These are phyloP conservation scores for Bothrops jararaca DNA, from an alignment of 2,113 vertebrate species.

Conservation along the genomic window DNA sequence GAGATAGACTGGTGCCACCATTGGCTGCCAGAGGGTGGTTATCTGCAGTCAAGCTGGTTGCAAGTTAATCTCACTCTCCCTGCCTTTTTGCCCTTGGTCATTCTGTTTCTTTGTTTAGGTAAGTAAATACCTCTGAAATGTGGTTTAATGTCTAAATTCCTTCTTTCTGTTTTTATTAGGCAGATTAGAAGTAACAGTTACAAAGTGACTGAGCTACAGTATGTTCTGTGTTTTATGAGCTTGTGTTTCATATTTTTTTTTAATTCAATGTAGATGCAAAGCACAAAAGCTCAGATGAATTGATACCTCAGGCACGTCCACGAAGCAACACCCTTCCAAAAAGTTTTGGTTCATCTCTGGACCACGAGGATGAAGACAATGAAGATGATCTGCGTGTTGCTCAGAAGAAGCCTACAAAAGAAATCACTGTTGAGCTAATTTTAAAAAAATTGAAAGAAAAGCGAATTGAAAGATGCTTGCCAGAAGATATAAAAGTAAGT, in stretches of 20 bases:
- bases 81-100: neutral
- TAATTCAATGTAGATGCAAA: slow-evolving; percentile 80
- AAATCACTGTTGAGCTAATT: slow-evolving; percentile 90
- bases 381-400: slow-evolving; percentile 61
- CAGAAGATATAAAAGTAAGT: slow-evolving; percentile 89
- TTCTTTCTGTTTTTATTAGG: neutral
- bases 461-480: slow-evolving; percentile 86
- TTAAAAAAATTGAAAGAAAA: slow-evolving; percentile 85
- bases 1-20: neutral
- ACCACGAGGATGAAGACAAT: slow-evolving; percentile 76
- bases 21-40: neutral
- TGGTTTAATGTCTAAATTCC: neutral
- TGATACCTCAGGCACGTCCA: slow-evolving; percentile 86
- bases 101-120: neutral
- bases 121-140: neutral
- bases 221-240: neutral
- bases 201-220: neutral
- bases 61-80: neutral
- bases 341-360: slow-evolving; percentile 95
- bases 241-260: slow-evolving; percentile 19
- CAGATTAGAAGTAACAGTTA: neutral
- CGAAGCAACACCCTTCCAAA: slow-evolving; percentile 97
- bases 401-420: slow-evolving; percentile 78
- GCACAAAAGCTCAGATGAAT: slow-evolving; percentile 86
- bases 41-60: too few species aligned